Base-by-base conservation (phyloP, 2,888 invertebrate genomes). In the Clostera curtula region DNA sequence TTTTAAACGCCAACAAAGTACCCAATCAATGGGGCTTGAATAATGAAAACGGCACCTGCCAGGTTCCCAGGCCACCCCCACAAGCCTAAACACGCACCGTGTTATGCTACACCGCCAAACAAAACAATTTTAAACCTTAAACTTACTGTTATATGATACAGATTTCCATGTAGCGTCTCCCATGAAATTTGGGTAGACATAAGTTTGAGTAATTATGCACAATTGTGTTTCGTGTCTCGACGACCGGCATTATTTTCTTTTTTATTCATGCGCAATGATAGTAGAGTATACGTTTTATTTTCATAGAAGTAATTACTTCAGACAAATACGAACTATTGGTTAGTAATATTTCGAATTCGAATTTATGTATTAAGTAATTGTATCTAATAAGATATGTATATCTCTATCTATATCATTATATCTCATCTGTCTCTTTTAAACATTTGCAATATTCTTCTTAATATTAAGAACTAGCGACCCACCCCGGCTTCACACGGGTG, bases 1-100 rank as follows among this genome's bases (percentile, higher is more conserved):
- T 82, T 83, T 83, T 82, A 82, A 82, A 80, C 76, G 77, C 71
- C 77, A 74, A 82, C 80, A 80, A 79, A 82, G 80, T 82, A 80
- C 74, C 82, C 76, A 83, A 83, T 83, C 83, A 80, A 83, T 83
- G 80, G 70, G 50, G 73, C 74, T 74, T 82, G 82, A 83, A 83
- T 83, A 83, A 83, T 83, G 82, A 83, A 83, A 74, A 70, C 62
- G 64, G 63, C 83, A 83, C 82, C 83, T 83, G 83, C 61, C 51
- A 53, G 43, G 69, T 79, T 80, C 82, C 56, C 82, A 79, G 58
- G 63, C 68, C 69, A 58, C 77, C 80, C 71, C 59, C 55, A 43
- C 60, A 45, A 47, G 48, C 55, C 67, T 66, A 66, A 71, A 66
- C 80, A 76, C 80, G 79, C 82, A 79, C 69, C 58, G 50, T 47